Evolutionary conservation across 2,888 invertebrate genomes (phyloP), one percentile per base, ranked within the genome.

Genomic region (Sinodicranocentrus sp.): DNA sequence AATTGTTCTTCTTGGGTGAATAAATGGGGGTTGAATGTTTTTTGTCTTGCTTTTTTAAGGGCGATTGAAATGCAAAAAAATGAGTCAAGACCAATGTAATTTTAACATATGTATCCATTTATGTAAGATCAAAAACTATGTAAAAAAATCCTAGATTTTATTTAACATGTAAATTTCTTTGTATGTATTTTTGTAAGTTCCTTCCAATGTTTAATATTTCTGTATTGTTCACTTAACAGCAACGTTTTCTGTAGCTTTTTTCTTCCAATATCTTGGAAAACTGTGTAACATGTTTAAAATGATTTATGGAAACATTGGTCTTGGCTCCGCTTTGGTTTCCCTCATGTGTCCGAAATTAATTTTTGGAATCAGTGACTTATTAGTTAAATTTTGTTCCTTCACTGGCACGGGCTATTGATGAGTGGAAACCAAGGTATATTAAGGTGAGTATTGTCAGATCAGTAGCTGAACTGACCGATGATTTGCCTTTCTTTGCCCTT

Each of bases 401-500:
- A n/a, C n/a, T n/a, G n/a, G n/a, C n/a, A n/a, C n/a, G n/a, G n/a
- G n/a, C n/a, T n/a, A n/a, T n/a, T n/a, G 10, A 13, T 33, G 75
- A 70, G 83, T 70, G 87, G 85, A 84, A 84, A 68, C 82, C 71
- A 82, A 82, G 85, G 86, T 82, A 65, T 72, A 21, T 70, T 82
- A 87, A 88, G 88, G 88, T 88, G 88, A 88, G 88, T 88, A 83
- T 86, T 87, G 88, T 88, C 88, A 88, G 88, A 86, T 87, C 88
- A 87, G 87, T 82, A 85, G 72, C 84, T 88, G 86, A 88, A 85
- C 88, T 88, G 88, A 88, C 88, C 83, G 77, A 86, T 88, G 87
- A 85, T 88, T 88, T 88, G 88, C 88, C 87, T 88, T 88, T 88
- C 88, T 88, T 88, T 88, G 88, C 88, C 88, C 88, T 88, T 88